phyloP scores from a whole-genome alignment of 2,888 invertebrate genomes.

The Azorinus chamasolen region DNA sequence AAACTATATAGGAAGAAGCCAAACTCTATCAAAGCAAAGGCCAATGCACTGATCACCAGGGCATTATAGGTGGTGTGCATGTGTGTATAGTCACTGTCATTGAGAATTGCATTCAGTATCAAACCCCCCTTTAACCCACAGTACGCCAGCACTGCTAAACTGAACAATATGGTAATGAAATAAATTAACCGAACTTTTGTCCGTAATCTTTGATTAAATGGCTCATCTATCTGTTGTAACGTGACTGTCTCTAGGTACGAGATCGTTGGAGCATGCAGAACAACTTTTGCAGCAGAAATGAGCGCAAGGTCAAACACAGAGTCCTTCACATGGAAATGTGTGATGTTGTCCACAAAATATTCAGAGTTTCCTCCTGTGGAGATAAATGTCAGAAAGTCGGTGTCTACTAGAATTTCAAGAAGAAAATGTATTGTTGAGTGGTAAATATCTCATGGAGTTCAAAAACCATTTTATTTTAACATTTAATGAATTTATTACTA shows the following conservation, averaged over 20 bases:
- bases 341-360: conserved; percentile 83
- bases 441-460: too few relatives aligned
- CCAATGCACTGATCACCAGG: conserved; percentile 73
- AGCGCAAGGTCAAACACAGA: conserved; percentile 84
- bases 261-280: conserved; percentile 69
- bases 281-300: conserved; percentile 75
- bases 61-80: conserved; percentile 82
- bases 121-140: conserved; percentile 75
- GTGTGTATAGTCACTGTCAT: conserved; percentile 62
- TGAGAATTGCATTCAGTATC: conserved; percentile 72
- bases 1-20: conserved; percentile 69
- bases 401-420: too few relatives aligned
- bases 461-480: too few relatives aligned
- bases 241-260: conserved; percentile 72
- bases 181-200: conserved; percentile 58
- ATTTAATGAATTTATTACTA: too few relatives aligned
- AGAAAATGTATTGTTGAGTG: too few relatives aligned
- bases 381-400: too few relatives aligned
- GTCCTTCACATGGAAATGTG: conserved; percentile 73
- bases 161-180: conserved; percentile 49
- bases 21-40: conserved; percentile 76
- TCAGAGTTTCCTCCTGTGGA: conserved; percentile 80
- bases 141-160: conserved; percentile 67
- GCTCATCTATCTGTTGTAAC: conserved; percentile 66
- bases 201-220: conserved; percentile 57